Base-by-base conservation (phyloP, 2,888 invertebrate genomes). In the Cyaniris semiargus region DNA sequence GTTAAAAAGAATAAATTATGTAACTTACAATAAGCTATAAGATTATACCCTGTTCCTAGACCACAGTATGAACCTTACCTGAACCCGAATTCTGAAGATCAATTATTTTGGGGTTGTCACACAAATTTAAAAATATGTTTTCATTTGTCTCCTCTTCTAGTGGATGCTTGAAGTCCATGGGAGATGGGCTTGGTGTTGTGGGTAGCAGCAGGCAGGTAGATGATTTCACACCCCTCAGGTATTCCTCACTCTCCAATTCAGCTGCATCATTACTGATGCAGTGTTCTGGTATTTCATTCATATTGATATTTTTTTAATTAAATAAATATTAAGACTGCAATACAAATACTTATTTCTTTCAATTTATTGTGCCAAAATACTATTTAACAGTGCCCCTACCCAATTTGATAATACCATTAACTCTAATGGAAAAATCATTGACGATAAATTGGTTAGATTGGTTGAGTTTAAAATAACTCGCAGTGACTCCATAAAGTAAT, bases 191-290 rank as follows among this genome's bases (percentile, higher is more conserved):
- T 7, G 96, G 95, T 44, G 95, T 95, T 72, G 88, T 87, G 27
- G 95, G 92, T 66, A 96, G 86, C 66, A 96, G 89, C 70, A 96
- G 94, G 84, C 96, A 96, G 82, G 95, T 96, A 76, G 96, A 96
- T 1, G 96, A 95, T 82, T 95, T 95, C 80, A 96, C 96, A 79
- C 95, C 96, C 56, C 90, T 90, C 78, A 94, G 87, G 83, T 92
- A 94, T 81, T 92, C 92, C 83, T 91, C 86, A 78, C 90, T 85
- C 79, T 92, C 92, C 78, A 91, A 83, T 80, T 89, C 90, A 58
- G 86, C 82, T 23, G 84, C 86, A 76, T 83, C 88, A 80, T 86
- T 86, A 79, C 81, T 86, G 56, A 79, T 79, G 81, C 84, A 87
- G 79, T 83, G 87, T 81, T 91, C 92, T 15, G 89, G 84, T 78